Conservation (phyloP, 2,113 vertebrate species). For the Pardalotus punctatus region DNA sequence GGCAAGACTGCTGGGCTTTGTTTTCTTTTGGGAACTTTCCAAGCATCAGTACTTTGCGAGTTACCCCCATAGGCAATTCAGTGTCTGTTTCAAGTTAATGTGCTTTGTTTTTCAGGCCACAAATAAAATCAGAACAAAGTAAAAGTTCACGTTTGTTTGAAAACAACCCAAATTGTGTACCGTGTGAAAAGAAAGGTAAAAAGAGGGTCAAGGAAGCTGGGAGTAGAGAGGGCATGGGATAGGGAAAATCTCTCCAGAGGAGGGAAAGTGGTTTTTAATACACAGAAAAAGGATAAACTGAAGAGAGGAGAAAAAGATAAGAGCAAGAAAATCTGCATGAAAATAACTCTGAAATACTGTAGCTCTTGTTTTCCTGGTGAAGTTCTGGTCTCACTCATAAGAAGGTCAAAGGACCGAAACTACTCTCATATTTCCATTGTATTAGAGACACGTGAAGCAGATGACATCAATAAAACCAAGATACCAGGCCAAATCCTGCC, state of each 20-base stretch:
- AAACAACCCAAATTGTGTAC: conserved; percentile 43
- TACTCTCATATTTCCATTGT: background rate
- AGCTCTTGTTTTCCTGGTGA: background rate
- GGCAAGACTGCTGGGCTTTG: conserved; percentile 45
- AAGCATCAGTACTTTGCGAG: conserved; percentile 31
- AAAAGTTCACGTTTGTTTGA: conserved; percentile 56
- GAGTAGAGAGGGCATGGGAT: conserved; percentile 56
- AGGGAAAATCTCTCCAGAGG: conserved; percentile 26
- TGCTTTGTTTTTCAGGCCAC: conserved; percentile 55
- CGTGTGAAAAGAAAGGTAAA: conserved; percentile 57
- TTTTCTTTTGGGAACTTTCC: conserved; percentile 54
- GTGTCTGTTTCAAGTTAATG: conserved; percentile 61
- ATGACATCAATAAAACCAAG: background rate
- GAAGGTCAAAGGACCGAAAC: background rate
- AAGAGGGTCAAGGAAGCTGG: conserved; percentile 23
- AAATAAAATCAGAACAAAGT: conserved; percentile 61
- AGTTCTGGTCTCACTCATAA: background rate
- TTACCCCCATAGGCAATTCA: conserved; percentile 7
- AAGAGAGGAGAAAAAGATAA: background rate
- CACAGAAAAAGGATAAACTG: background rate
- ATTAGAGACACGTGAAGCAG: background rate
- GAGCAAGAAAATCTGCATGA: background rate
- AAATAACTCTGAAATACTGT: background rate
- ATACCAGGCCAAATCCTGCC: background rate
- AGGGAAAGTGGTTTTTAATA: background rate